phyloP scores from a whole-genome alignment of 2,797 vertebrate species.

The Enteromius paludinosus region DNA sequence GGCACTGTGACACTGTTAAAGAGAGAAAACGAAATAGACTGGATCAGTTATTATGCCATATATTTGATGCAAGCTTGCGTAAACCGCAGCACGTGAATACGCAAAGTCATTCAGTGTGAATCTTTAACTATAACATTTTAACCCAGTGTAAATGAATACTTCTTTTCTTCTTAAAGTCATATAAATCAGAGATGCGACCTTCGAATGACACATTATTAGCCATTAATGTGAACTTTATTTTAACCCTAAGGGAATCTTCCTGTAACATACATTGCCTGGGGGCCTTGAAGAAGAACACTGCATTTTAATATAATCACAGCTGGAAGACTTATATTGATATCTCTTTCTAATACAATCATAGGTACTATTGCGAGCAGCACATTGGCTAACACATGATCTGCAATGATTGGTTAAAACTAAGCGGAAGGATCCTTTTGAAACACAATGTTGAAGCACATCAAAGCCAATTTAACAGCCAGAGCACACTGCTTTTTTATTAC shows the following conservation, averaged over 20 bases:
- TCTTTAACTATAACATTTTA: slow-evolving; percentile 4
- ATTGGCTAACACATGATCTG: background rate
- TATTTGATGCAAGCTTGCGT: background rate
- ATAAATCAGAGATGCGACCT: background rate
- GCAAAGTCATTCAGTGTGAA: background rate
- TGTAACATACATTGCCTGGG: background rate
- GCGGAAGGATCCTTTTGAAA: background rate
- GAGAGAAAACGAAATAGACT: background rate
- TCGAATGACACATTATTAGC: background rate
- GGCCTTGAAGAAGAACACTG: slow-evolving; percentile 33
- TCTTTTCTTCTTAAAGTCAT: background rate
- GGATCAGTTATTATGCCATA: background rate
- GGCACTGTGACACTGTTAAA: background rate
- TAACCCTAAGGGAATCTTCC: background rate
- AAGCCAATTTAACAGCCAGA: background rate
- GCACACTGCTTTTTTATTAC: background rate
- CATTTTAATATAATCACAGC: slow-evolving; percentile 58
- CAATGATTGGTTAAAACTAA: background rate
- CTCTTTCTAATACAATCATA: slow-evolving; percentile 58
- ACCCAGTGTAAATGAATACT: background rate
- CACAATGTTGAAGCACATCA: background rate
- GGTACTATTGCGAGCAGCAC: slow-evolving; percentile 16
- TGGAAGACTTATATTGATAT: background rate
- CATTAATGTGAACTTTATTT: background rate
- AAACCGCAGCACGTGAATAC: background rate